Percentiles rank a stretch among this genome's conserved stretches.
phyloP scores from a whole-genome alignment of 2,888 invertebrate genomes.

The Drosophila affinis region DNA sequence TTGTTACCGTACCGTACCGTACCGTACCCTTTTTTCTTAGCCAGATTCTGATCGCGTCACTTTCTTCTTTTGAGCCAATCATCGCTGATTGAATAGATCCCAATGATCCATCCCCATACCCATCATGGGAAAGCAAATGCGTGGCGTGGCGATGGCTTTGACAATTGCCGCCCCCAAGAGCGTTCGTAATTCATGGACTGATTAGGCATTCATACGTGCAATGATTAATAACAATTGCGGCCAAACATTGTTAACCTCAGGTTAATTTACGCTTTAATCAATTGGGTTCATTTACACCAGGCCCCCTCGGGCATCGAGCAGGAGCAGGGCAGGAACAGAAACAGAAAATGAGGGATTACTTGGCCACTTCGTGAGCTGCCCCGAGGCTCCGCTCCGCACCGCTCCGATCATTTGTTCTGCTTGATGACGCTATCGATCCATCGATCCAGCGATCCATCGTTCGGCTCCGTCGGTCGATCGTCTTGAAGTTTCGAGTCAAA shows the following conservation, averaged over 20 bases:
- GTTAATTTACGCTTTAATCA: constrained; percentile 80
- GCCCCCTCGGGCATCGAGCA: neutral
- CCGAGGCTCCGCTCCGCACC: constrained; percentile 36
- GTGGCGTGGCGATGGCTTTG: constrained; percentile 65
- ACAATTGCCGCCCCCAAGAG: constrained; percentile 47
- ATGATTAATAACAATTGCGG: constrained; percentile 78
- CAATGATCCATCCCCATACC: neutral
- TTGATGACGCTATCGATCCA: constrained; percentile 70
- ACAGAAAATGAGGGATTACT: neutral
- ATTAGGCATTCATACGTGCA: constrained; percentile 78
- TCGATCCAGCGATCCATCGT: constrained; percentile 17
- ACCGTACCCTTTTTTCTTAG: constrained; percentile 41
- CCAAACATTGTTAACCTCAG: constrained; percentile 78
- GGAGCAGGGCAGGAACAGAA: neutral
- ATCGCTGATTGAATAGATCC: constrained; percentile 70
- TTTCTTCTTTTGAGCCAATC: constrained; percentile 64
- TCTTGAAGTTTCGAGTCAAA: constrained; percentile 67
- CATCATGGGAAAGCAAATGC: constrained; percentile 65
- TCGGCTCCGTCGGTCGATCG: constrained; percentile 29
- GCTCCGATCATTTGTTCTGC: constrained; percentile 71
- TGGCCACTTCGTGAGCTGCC: constrained; percentile 60
- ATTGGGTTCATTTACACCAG: constrained; percentile 79
- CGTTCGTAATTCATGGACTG: constrained; percentile 72
- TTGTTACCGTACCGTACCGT: constrained; percentile 9
- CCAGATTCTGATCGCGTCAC: constrained; percentile 38